Evolutionary conservation across 1,140 invertebrate genomes (phyloP), one percentile per base, ranked within the genome.

Genomic region (Oryctes rhinoceros): DNA sequence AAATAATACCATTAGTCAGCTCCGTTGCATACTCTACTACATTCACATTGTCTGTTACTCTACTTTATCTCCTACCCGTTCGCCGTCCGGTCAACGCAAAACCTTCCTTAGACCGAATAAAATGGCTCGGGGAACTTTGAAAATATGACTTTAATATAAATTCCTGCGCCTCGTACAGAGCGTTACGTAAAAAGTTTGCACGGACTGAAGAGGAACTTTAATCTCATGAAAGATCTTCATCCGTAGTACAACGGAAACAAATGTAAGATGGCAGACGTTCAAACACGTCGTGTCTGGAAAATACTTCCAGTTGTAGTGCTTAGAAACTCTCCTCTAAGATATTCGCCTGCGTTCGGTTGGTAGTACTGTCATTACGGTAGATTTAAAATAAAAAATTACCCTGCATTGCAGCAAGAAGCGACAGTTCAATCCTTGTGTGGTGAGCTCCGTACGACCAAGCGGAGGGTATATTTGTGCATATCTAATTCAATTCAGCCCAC

Each of bases 91-190:
- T 59, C 15, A 59, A 59, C 53, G 53, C n/a, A 6, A 59, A 44
- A 59, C 15, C 53, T 59, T 59, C 53, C 18, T 59, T 18, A 59
- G 53, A 59, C 53, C 53, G 53, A 59, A 59, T 59, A 59, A 59
- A 59, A 59, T 59, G 18, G 53, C 53, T 59, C 53, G 65, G 10
- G 18, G 65, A 71, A 71, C 65, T 76, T 76, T 48, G 75, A 76
- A 76, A 76, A 76, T 76, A 76, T 76, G 75, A 76, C 75, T 76
- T 76, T 76, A 76, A 76, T 76, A 76, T 76, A 76, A 76, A 76
- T 76, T 76, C 75, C 35, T 76, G 75, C 5, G 67, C 67, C 24
- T 37, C 47, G 35, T 47, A 44, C 65, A 30, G 24, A 37, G 24
- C 35, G 20, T 47, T 37, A 48, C 18, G 47, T 37, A 76, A 76